These are phyloP conservation scores for Tipula confusa DNA, from an alignment of 2,888 invertebrate genomes.

Conservation along the genomic window DNA sequence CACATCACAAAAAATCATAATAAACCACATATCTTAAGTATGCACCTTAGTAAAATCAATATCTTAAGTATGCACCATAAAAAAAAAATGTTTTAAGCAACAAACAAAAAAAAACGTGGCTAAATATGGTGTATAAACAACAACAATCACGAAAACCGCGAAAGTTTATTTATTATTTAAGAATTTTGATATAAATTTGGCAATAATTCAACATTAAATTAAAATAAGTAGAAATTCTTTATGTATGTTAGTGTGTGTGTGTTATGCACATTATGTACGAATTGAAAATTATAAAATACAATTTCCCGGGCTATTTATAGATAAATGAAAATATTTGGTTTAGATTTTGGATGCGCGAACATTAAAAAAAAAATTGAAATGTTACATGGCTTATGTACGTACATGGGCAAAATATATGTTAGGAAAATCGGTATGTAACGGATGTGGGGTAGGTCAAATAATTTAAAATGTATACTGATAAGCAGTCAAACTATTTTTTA, in stretches of 20 bases:
- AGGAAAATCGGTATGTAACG: too few species aligned
- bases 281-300: not conserved
- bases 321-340: not conserved
- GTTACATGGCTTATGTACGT: not conserved
- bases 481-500: too few species aligned
- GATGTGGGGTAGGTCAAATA: not conserved
- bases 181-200: not conserved
- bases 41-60: too few species aligned
- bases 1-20: not conserved
- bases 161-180: not conserved
- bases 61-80: not conserved
- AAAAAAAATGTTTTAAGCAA: not conserved
- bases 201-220: not conserved
- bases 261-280: not conserved
- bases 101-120: not conserved
- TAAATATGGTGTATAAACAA: too few species aligned
- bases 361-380: not conserved
- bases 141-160: not conserved
- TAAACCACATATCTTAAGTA: not conserved
- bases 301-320: not conserved
- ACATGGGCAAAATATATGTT: not conserved
- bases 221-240: not conserved
- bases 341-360: not conserved
- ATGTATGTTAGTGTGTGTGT: not conserved
- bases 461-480: not conserved